phyloP scores from a whole-genome alignment of 2,113 vertebrate species.

The Lanius collurio region DNA sequence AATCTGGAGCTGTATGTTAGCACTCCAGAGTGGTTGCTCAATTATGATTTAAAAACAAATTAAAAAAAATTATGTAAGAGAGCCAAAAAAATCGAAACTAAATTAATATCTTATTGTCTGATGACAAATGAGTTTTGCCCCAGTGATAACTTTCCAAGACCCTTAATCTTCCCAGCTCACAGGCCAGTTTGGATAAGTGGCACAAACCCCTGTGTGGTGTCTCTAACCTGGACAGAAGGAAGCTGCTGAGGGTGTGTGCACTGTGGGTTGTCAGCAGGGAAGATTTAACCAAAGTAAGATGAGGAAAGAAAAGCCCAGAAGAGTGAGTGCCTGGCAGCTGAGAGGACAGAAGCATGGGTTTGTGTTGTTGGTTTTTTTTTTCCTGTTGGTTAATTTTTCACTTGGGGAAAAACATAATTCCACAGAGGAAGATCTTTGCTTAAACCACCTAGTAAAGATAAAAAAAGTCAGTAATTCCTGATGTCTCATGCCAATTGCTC shows the following conservation, averaged over 20 bases:
- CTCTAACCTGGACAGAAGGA: neutral
- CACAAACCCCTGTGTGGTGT: neutral
- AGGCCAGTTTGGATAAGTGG: neutral
- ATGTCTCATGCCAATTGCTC: neutral
- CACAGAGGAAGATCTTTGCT: neutral
- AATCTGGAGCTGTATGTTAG: neutral
- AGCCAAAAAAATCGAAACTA: neutral
- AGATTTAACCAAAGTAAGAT: neutral
- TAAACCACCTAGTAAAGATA: neutral
- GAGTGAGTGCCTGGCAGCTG: neutral
- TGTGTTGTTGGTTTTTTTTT: too few relatives aligned
- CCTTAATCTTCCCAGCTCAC: neutral
- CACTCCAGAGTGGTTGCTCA: neutral
- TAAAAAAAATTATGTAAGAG: neutral
- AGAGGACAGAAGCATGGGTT: neutral
- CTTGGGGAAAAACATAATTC: neutral
- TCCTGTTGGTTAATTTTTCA: neutral
- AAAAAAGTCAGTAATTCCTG: neutral
- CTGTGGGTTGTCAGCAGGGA: neutral
- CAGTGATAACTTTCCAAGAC: neutral
- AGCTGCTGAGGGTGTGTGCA: neutral
- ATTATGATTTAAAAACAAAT: neutral
- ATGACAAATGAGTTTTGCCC: neutral
- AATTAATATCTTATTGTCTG: neutral
- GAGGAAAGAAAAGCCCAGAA: neutral